Base-by-base conservation (phyloP, 2,888 invertebrate species). In the Lasioglossum marginatum region DNA sequence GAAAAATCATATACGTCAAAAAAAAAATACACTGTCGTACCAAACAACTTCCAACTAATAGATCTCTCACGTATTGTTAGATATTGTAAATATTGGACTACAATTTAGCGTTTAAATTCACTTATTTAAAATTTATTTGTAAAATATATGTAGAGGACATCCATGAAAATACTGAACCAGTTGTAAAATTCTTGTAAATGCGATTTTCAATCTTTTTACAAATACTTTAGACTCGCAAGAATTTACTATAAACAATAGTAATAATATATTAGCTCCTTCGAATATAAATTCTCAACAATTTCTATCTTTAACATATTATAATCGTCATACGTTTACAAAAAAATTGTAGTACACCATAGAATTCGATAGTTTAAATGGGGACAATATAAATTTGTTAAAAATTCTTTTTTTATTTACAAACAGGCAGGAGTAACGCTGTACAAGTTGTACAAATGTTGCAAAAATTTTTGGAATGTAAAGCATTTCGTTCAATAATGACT, bases 351-450 rank as follows among this genome's bases (percentile, higher is more conserved):
- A 19, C 37, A 43, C n/a, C 31, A 31, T 31, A 40, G 37, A 37
- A 60, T 16, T 19, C 16, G 16, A 75, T 12, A 52, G 19, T 68
- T 37, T 6, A 10, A 27, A 37, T 16, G 34, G 6, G 63, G 12
- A 74, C 27, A 63, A 57, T 52, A 34, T 43, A 4, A 57, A 72
- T 63, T 86, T 90, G 87, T 75, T 71, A 91, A 92, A 91, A 92
- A 89, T 83, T 80, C 68, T 43, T 77, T 66, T 72, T 92, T 92
- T 92, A 92, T 92, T 92, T 91, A 91, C 92, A 91, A 89, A 84
- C 79, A 79, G 72, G 71, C 74, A 88, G 74, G 66, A 82, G 90
- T 76, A 68, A 68, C 63, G 75, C 72, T 75, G 84, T 83, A 86
- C 81, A 86, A 77, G 71, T 57, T 40, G 76, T 79, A 63, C 76